Conservation (phyloP, 2,888 invertebrate species). For the Clanis bilineata region DNA sequence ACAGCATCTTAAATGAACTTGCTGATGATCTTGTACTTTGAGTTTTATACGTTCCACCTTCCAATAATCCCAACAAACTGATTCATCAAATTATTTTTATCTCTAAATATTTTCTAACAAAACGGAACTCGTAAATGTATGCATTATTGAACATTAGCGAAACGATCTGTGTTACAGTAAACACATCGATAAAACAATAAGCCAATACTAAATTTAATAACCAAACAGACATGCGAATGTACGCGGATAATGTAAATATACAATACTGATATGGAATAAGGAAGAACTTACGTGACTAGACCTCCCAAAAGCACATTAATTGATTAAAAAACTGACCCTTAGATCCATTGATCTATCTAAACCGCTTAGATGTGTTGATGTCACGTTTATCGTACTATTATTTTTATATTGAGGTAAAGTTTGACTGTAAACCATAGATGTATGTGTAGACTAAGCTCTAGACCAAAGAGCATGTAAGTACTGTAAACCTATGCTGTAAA, state of each 20-base stretch:
- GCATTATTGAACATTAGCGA: conserved; percentile 7
- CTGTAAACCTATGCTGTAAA: too few relatives aligned
- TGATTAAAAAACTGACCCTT: too few relatives aligned
- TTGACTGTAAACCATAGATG: too few relatives aligned
- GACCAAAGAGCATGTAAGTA: too few relatives aligned
- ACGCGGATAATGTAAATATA: conserved; percentile 42
- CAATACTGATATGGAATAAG: not conserved
- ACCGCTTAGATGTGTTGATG: too few relatives aligned
- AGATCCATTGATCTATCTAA: too few relatives aligned
- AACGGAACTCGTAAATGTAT: conserved; percentile 6
- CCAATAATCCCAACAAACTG: not conserved
- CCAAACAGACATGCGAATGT: conserved; percentile 44
- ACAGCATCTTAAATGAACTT: too few relatives aligned
- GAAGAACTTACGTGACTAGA: not conserved
- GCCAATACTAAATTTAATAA: conserved; percentile 48
- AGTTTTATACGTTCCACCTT: too few relatives aligned
- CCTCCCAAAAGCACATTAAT: not conserved
- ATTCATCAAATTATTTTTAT: not conserved
- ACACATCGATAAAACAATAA: conserved; percentile 49
- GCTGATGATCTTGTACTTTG: too few relatives aligned
- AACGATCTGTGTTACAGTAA: conserved; percentile 24
- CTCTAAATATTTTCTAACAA: not conserved
- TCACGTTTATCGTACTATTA: too few relatives aligned
- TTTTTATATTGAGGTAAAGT: too few relatives aligned
- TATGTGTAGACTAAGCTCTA: too few relatives aligned